Base-by-base conservation (phyloP, 2,888 invertebrate genomes). In the Drosophila nigricruria region DNA sequence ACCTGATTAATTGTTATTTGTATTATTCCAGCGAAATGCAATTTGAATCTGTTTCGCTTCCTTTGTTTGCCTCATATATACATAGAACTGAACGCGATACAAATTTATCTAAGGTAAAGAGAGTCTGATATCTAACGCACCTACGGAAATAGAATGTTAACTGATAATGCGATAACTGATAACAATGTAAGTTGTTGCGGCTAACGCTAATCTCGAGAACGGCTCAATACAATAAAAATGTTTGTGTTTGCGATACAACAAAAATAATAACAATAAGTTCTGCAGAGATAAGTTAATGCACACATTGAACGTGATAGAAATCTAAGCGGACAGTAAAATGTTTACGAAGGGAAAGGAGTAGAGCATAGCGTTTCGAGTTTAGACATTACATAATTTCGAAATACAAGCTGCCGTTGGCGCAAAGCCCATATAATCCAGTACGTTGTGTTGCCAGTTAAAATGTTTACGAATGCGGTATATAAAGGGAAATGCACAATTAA, bases 81-180 rank as follows among this genome's bases (percentile, higher is more conserved):
- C 3, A 16, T 25, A 3, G 8, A 52, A 23, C 16, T 23, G 20
- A 43, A 43, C 10, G 12, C 14, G 27, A 58, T 36, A 47, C 6
- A 27, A 10, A 38, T 47, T 47, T 36, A 47, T 58, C 36, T 36
- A 27, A 25, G 10, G 10, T 6, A 20, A 47, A 58, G 12, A 23
- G n/a, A 62, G 34, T n/a, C 49, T 14, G 36, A 60, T 60, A 62
- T 63, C 30, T 38, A 32, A 62, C 30, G 18, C 62, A 62, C 30
- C 36, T 16, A 12, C 30, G 23, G 10, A 27, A 62, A 38, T 49
- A 38, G 38, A 63, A 63, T 63, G 18, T 25, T n/a, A 9, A 25
- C 47, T 63, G 63, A 63, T 63, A 63, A 49, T 32, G 47, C 63
- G 38, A 38, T 27, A 32, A 1, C 38, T 63, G 63, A 38, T 47